Evolutionary conservation across 2,113 vertebrate species (phyloP).

Genomic region (Psilopsiagon aurifrons): DNA sequence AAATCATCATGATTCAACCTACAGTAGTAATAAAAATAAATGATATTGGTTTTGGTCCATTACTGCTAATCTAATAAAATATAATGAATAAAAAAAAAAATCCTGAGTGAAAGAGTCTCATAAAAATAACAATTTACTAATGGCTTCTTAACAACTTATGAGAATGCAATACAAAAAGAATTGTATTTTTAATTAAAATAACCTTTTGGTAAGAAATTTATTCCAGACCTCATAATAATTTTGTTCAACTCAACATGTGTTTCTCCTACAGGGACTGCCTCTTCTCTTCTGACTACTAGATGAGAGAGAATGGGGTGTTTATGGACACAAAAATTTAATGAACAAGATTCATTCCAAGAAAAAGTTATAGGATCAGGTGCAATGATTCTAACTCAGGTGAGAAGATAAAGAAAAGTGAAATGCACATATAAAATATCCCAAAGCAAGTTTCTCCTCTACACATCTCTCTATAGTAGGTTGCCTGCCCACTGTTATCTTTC

Average conservation of each 20-base stretch:
- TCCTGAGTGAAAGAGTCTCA: constrained; percentile 64
- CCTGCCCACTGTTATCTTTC: neutral
- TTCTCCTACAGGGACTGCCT: neutral
- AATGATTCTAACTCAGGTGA: neutral
- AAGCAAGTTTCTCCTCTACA: neutral
- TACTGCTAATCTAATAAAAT: constrained; percentile 78
- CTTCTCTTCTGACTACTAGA: neutral
- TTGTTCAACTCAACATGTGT: neutral
- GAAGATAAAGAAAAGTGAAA: neutral
- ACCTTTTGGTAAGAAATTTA: constrained; percentile 17
- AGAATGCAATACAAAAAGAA: constrained; percentile 48
- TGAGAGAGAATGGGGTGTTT: neutral
- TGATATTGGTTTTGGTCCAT: constrained; percentile 75
- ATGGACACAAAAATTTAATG: neutral
- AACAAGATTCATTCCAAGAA: neutral
- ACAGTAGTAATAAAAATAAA: constrained; percentile 80
- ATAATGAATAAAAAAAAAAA: constrained; percentile 67
- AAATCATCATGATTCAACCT: constrained; percentile 78
- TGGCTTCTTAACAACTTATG: constrained; percentile 22
- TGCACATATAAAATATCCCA: neutral
- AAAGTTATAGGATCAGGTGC: neutral
- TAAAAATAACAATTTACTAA: constrained; percentile 76
- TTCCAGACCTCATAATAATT: neutral
- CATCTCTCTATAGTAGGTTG: neutral
- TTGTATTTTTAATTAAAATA: constrained; percentile 55